Evolutionary conservation across 1,140 invertebrate species (phyloP).

Genomic region (Scaptomyza pallida): DNA sequence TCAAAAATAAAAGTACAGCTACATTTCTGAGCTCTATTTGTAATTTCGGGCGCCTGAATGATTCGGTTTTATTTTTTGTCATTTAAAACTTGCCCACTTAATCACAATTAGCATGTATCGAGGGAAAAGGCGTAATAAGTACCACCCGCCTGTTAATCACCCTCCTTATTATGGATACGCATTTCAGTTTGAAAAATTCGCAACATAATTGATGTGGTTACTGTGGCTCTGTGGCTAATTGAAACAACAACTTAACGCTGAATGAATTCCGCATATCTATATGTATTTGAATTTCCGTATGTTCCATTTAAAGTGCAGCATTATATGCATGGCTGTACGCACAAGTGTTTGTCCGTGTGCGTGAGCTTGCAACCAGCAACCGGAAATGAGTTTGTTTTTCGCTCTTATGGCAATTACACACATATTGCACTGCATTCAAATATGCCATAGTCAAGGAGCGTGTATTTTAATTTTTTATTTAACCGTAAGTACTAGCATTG

Average conservation of each 20-base stretch:
- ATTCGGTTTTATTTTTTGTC: constrained; percentile 28
- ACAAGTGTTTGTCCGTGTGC: constrained; percentile 16
- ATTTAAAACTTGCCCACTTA: constrained; percentile 43
- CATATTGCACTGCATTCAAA: neutral
- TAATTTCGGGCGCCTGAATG: neutral
- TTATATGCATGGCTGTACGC: constrained; percentile 29
- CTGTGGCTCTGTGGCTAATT: constrained; percentile 72
- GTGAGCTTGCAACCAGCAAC: constrained; percentile 18
- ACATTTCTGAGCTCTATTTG: constrained; percentile 1
- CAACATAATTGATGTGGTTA: constrained; percentile 74
- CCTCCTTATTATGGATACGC: neutral
- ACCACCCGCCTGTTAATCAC: neutral
- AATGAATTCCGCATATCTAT: neutral
- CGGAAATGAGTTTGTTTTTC: constrained; percentile 76
- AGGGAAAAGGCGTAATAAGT: constrained; percentile 3
- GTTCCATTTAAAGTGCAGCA: constrained; percentile 63
- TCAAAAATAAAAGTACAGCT: constrained; percentile 4
- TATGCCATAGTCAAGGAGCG: constrained; percentile 2
- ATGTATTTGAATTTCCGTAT: constrained; percentile 7
- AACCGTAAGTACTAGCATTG: neutral
- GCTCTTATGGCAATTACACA: constrained; percentile 56
- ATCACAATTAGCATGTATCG: constrained; percentile 43
- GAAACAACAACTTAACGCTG: constrained; percentile 60
- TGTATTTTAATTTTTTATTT: constrained; percentile 53
- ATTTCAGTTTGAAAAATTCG: constrained; percentile 59